A percentile compares a stretch with the other conserved stretches of the same genome.
Conservation (phyloP, 2,797 vertebrate genomes). For the Xenentodon cancila region DNA sequence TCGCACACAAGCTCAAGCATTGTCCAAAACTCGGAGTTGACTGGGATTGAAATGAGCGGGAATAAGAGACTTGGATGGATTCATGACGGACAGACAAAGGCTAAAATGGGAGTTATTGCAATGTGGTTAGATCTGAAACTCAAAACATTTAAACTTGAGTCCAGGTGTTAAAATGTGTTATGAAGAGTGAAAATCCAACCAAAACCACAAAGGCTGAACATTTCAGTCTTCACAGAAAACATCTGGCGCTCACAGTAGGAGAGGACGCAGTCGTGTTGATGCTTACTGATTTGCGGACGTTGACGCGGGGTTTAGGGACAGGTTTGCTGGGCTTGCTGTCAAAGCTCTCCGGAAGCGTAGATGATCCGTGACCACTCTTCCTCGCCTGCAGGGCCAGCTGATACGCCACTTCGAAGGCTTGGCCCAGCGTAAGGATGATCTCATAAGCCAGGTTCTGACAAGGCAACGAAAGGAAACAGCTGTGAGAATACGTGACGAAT, state of each 20-base stretch:
- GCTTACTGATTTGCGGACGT: conserved; percentile 98
- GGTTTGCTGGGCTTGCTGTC: conserved; percentile 98
- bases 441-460: conserved; percentile 97
- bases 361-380: conserved; percentile 96
- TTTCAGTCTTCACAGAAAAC: background rate
- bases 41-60: conserved; percentile 20
- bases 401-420: conserved; percentile 98
- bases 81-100: conserved; percentile 17
- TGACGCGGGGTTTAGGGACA: conserved; percentile 96
- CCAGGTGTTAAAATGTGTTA: too few relatives aligned
- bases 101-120: background rate
- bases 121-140: too few relatives aligned
- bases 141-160: too few relatives aligned
- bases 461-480: background rate
- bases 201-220: too few relatives aligned
- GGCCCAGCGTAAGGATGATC: conserved; percentile 98
- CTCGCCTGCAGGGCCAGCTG: conserved; percentile 97
- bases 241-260: background rate
- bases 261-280: background rate
- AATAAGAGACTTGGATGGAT: conserved; percentile 7
- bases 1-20: conserved; percentile 28
- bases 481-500: background rate
- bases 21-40: conserved; percentile 12
- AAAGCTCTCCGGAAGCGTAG: conserved; percentile 97
- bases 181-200: too few relatives aligned